Percentiles rank a stretch among this genome's conserved stretches.
These are phyloP conservation scores for Sciurus carolinensis DNA, from an alignment of 2,797 vertebrate species.

Conservation along the genomic window DNA sequence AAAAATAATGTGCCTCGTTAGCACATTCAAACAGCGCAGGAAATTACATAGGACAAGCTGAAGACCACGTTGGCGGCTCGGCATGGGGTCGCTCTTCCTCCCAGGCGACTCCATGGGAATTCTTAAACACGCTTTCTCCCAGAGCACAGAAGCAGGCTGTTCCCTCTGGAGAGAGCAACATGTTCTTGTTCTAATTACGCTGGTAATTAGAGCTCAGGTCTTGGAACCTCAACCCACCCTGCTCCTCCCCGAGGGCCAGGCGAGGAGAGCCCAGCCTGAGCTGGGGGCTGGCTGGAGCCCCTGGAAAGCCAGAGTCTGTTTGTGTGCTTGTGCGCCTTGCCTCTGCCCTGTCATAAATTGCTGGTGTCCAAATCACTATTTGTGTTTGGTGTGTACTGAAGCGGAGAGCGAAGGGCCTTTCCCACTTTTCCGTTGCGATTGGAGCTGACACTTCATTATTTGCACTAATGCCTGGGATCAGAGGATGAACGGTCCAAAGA, in stretches of 20 bases:
- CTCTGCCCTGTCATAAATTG: neutral
- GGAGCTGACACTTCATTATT: neutral
- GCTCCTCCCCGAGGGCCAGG: neutral
- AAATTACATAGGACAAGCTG: conserved; percentile 70
- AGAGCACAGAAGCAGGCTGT: conserved; percentile 1
- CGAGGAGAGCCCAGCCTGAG: neutral
- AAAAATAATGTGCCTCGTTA: conserved; percentile 77
- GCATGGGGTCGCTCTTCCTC: conserved; percentile 69
- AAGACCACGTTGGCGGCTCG: conserved; percentile 10
- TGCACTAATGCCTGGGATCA: neutral
- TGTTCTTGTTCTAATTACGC: conserved; percentile 66
- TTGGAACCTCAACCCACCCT: conserved; percentile 49
- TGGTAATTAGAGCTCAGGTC: conserved; percentile 72
- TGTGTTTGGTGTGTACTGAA: neutral
- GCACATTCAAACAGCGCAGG: conserved; percentile 70
- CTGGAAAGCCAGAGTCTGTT: too few species aligned
- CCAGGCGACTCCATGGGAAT: conserved; percentile 64
- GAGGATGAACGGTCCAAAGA: neutral
- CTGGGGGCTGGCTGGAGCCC: too few species aligned
- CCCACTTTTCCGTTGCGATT: neutral
- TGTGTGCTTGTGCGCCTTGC: neutral
- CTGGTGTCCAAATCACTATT: neutral
- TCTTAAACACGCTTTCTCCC: conserved; percentile 67
- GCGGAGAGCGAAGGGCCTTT: neutral
- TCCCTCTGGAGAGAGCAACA: conserved; percentile 1